phyloP scores from a whole-genome alignment of 1,140 invertebrate species.

The Brachionus manjavacas region DNA sequence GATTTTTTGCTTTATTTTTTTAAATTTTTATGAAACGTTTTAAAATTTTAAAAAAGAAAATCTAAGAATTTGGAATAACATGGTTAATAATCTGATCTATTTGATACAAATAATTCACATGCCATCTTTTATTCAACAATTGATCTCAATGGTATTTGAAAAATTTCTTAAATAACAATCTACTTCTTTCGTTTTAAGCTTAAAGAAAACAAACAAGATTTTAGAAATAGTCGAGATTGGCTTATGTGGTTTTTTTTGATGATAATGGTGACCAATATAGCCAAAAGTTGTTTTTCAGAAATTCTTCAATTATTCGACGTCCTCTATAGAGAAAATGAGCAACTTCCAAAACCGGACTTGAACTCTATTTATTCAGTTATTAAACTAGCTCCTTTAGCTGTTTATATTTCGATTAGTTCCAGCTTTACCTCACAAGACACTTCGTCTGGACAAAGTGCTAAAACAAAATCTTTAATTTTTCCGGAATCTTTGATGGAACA shows the following conservation, averaged over 20 bases:
- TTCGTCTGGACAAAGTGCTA: not conserved
- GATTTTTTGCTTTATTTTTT: not conserved
- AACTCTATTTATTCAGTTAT: not conserved
- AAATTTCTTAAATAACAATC: not conserved
- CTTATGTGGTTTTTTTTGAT: slow-evolving; percentile 38
- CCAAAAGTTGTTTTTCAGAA: not conserved
- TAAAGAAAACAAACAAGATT: not conserved
- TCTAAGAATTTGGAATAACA: slow-evolving; percentile 37
- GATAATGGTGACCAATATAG: not conserved
- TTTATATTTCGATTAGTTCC: slow-evolving; percentile 3
- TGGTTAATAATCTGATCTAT: slow-evolving; percentile 8
- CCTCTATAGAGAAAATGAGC: not conserved
- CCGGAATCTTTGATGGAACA: not conserved
- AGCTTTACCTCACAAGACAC: not conserved
- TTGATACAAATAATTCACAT: slow-evolving; percentile 20
- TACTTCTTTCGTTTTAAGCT: not conserved
- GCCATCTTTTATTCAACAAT: not conserved
- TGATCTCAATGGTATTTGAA: not conserved
- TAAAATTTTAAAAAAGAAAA: slow-evolving; percentile 31
- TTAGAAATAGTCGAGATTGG: slow-evolving; percentile 37
- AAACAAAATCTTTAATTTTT: not conserved
- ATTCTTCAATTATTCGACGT: slow-evolving; percentile 15
- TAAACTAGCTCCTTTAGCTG: not conserved
- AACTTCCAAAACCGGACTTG: not conserved
- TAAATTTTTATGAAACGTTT: not conserved